Base-by-base conservation (phyloP, 1,140 invertebrate genomes). In the Mesaphorura yosii region DNA sequence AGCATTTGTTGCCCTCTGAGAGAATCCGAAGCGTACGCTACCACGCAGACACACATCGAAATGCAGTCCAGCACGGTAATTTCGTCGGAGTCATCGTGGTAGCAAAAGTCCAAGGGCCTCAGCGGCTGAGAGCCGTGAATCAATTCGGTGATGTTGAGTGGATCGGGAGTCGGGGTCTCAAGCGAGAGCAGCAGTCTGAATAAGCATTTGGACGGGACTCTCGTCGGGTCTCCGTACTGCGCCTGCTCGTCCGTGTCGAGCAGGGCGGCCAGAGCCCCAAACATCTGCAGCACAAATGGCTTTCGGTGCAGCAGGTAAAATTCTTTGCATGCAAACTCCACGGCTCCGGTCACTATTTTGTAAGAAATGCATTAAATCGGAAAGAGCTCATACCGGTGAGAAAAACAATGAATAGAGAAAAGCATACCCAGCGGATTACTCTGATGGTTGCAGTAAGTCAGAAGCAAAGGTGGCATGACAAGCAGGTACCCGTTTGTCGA, bases 261-360 rank as follows among this genome's bases (percentile, higher is more conserved):
- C 64, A 98, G 89, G 2, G 92, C 86, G 0, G 95, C 95, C 2
- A 96, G 85, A 41, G 89, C 93, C 5, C 95, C 95, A 73, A 98
- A 98, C 90, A 98, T 94, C 78, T 99, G 88, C 20, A 98, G 74
- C 57, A 98, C 90, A 66, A 98, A 99, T 1, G 95, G 94, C 67
- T 98, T 98, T 51, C 95, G 77, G 66, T 99, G 97, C 68, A 99
- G 81, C 42, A 98, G 77, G 70, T 98, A 98, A 70, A 99, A 97
- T 68, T 98, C 94, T 66, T 96, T 94, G 5, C 94, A 93, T 0
- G 91, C 87, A 69, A 97, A 98, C 68, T 98, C 92, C 42, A 99
- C 88, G 0, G 93, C 93, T 1, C 86, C 84, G 1, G 86, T 93
- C 1, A 98, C 84, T 17, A 98, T 69, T 12, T 2, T 25, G 31